Conservation (phyloP, 2,888 invertebrate genomes). For the Dolomedes plantarius region DNA sequence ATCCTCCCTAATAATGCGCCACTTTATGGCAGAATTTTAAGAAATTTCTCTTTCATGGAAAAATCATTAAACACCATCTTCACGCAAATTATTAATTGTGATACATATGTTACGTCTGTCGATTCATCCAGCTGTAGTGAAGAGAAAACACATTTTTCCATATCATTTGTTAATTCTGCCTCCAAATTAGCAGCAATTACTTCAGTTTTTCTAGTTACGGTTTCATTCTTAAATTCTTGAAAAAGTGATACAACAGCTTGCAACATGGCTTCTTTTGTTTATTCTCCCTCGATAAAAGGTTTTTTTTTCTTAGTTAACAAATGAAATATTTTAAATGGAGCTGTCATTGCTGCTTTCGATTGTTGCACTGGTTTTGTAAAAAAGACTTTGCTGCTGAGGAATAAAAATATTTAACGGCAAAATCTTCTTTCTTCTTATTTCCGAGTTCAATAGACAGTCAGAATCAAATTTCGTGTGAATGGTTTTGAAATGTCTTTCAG, state of each 20-base stretch:
- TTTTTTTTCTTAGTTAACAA: slow-evolving; percentile 13
- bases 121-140: slow-evolving; percentile 4
- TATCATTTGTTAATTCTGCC: no score
- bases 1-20: neutral
- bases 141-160: no score
- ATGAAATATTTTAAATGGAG: neutral
- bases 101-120: neutral
- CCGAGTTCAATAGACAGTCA: no score
- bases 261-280: slow-evolving; percentile 14
- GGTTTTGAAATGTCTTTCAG: no score
- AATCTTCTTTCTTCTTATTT: no score
- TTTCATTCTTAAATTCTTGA: neutral
- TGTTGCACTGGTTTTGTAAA: no score
- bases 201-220: no score
- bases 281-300: neutral
- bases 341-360: no score
- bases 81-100: neutral
- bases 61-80: slow-evolving; percentile 12
- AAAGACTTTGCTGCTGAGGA: no score
- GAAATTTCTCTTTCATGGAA: slow-evolving; percentile 17
- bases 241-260: neutral
- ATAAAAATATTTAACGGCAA: no score
- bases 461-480: no score
- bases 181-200: no score
- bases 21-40: neutral